Conservation (phyloP, 2,113 vertebrate genomes). For the Chaetodon auriga region DNA sequence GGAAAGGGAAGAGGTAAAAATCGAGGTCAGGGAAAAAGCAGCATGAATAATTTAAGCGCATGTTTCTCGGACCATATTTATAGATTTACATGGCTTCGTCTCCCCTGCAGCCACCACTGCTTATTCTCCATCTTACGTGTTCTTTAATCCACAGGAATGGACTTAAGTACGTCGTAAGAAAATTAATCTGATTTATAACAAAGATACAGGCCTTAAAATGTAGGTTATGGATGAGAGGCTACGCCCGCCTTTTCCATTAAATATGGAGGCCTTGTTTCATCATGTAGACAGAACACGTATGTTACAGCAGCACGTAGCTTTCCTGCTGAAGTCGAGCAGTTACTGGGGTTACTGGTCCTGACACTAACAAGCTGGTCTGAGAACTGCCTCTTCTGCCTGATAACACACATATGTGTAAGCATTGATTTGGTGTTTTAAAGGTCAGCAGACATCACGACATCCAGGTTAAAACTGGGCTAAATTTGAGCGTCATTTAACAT, state of each 20-base stretch:
- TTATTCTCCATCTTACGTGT: background rate
- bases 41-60: slow-evolving; percentile 66
- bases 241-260: background rate
- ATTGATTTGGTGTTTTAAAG: background rate
- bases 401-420: background rate
- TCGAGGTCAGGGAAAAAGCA: slow-evolving; percentile 66
- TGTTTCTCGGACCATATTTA: slow-evolving; percentile 53
- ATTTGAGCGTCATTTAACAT: background rate
- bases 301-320: background rate
- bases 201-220: background rate
- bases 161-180: background rate
- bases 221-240: background rate
- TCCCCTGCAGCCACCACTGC: slow-evolving; percentile 1
- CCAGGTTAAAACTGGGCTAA: background rate
- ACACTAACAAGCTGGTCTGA: background rate
- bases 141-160: background rate
- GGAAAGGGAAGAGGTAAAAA: slow-evolving; percentile 26
- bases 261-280: background rate
- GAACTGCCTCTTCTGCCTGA: background rate
- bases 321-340: background rate
- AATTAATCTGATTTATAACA: background rate
- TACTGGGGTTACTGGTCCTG: background rate
- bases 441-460: background rate
- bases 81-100: slow-evolving; percentile 51
- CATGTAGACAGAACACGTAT: background rate